Evolutionary conservation across 2,113 vertebrate species (phyloP).

Genomic region (Apteryx owenii): DNA sequence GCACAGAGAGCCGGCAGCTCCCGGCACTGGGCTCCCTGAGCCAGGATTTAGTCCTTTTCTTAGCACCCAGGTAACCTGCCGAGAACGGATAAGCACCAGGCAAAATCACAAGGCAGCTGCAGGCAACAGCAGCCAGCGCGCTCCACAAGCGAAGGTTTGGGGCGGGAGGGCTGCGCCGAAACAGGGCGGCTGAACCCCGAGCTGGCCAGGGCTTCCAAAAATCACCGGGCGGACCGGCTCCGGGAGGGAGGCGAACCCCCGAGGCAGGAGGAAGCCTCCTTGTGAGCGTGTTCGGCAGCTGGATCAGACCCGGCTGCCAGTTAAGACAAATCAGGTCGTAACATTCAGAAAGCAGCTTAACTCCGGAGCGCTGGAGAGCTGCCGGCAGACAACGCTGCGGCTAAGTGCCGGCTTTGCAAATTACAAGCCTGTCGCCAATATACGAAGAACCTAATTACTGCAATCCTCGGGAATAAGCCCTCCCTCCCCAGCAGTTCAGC

Average conservation of each 20-base stretch:
- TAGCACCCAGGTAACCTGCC: background rate
- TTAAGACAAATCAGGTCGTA: slow-evolving; percentile 32
- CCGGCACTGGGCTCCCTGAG: background rate
- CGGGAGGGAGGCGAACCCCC: accelerated
- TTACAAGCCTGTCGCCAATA: slow-evolving; percentile 3
- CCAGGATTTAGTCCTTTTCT: background rate
- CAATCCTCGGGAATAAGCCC: slow-evolving; percentile 22
- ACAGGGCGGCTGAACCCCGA: background rate
- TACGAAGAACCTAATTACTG: slow-evolving; percentile 17
- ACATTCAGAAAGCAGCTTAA: slow-evolving; percentile 55
- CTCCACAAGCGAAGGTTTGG: background rate
- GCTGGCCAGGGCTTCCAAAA: background rate
- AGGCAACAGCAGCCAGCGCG: too few relatives aligned
- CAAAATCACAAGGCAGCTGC: background rate
- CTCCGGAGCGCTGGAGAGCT: background rate
- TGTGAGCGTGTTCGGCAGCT: background rate
- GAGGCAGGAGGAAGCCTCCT: background rate
- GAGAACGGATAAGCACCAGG: background rate
- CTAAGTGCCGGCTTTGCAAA: slow-evolving; percentile 31
- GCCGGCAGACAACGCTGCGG: slow-evolving; percentile 18
- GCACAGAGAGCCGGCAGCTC: too few relatives aligned
- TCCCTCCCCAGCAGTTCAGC: slow-evolving; percentile 30
- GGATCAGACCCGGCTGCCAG: background rate
- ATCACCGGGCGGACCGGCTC: accelerated
- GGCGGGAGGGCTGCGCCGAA: background rate